phyloP scores from a whole-genome alignment of 2,113 vertebrate species.

The Morone saxatilis region DNA sequence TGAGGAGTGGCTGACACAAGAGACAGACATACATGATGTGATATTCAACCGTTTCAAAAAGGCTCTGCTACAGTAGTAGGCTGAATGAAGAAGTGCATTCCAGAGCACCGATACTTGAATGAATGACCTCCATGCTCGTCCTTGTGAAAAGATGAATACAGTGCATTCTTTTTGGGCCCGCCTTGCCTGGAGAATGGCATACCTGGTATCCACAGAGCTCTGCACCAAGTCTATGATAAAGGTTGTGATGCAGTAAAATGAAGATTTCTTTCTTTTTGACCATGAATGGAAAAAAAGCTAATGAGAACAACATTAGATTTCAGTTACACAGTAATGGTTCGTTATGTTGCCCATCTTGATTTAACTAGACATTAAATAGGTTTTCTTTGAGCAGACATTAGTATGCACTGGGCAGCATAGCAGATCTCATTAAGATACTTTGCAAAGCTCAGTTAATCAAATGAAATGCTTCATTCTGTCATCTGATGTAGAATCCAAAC shows the following conservation, averaged over 20 bases:
- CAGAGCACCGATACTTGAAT: conserved; percentile 12
- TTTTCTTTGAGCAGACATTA: background rate
- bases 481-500: conserved; percentile 32
- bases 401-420: background rate
- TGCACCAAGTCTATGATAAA: background rate
- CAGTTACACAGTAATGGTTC: background rate
- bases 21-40: background rate
- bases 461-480: conserved; percentile 4
- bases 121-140: conserved; percentile 40
- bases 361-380: background rate
- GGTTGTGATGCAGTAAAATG: background rate
- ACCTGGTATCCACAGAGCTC: conserved; percentile 21
- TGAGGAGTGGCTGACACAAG: background rate
- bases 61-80: background rate
- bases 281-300: background rate
- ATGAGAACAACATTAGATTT: background rate
- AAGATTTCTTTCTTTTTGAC: background rate
- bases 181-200: conserved; percentile 21
- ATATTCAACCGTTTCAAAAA: background rate
- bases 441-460: background rate
- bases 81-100: conserved; percentile 45
- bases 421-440: conserved; percentile 29
- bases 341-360: background rate
- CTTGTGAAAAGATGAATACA: conserved; percentile 51
- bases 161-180: conserved; percentile 21